Evolutionary conservation across 2,888 invertebrate species (phyloP), one percentile per base, ranked within the genome.

Genomic region (Acrobasis repandana): DNA sequence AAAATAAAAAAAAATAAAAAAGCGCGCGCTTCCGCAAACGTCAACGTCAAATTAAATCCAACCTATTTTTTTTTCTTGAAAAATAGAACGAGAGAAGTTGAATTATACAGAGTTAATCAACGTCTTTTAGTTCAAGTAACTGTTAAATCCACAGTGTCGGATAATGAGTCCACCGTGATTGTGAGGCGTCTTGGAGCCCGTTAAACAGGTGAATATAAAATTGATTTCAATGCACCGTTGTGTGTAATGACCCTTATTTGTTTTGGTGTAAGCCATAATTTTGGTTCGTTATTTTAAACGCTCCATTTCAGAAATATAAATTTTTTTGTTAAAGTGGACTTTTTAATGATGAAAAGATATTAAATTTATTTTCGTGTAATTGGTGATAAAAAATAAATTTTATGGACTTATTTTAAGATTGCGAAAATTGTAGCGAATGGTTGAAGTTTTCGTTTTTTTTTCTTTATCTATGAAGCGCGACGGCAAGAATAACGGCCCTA

Each of bases 401-500:
- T 14, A 18, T 11, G 18, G 20, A 14, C 6, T 50, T 28, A 50
- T 28, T 50, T 20, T 14, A 6, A 6, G 10, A 18, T 18, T 48
- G 11, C 10, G 4, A 28, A 50, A 14, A 11, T 43, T 38, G 36
- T 54, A 36, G 52, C 56, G 16, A 58, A 47, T 48, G 16, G 18
- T 59, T 58, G 36, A 75, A 72, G 67, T 65, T 67, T 73, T 63
- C 72, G 75, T 68, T 70, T 79, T 79, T 79, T 74, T 79, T 79
- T 74, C 70, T 72, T 82, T 86, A 86, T 85, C 84, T 83, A 74
- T 81, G 81, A 77, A 77, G 76, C 82, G 81, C 81, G 84, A 79
- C 84, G 81, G 82, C 82, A 81, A 87, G 87, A 80, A 86, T 92
- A 92, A 91, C 91, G 91, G 91, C 90, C 88, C 85, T 83, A 86